phyloP scores from a whole-genome alignment of 2,113 vertebrate species.

The Ictidomys tridecemlineatus region DNA sequence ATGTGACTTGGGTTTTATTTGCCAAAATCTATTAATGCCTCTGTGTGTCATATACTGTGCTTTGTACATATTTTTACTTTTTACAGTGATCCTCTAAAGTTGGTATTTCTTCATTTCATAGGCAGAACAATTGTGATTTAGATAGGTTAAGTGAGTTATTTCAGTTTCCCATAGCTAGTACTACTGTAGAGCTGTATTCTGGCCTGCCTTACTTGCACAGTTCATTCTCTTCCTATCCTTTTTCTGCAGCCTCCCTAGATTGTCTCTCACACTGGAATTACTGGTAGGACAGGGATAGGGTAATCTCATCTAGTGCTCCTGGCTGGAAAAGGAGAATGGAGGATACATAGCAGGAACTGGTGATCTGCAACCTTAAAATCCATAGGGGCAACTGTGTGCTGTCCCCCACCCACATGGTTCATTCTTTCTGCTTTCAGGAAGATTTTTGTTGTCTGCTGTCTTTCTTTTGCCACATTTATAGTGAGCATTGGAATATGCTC shows the following conservation, averaged over 20 bases:
- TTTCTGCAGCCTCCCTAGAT: neutral
- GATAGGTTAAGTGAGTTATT: neutral
- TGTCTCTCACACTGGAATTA: neutral
- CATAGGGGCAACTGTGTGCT: neutral
- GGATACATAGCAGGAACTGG: neutral
- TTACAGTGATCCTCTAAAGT: neutral
- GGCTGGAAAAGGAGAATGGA: neutral
- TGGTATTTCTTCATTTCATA: neutral
- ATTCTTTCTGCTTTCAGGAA: neutral
- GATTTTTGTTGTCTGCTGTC: neutral
- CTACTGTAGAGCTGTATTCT: neutral
- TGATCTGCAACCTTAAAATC: neutral
- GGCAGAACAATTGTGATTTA: neutral
- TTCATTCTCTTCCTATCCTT: neutral
- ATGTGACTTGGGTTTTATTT: neutral
- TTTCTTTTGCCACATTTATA: neutral
- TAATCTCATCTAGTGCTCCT: neutral
- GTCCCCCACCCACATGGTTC: too few species aligned
- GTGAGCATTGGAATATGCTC: neutral
- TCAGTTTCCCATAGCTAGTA: neutral
- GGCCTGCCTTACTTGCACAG: neutral
- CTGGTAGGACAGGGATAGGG: neutral
- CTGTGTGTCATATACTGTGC: neutral
- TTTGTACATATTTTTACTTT: constrained; percentile 33
- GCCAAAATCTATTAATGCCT: neutral